A percentile compares a stretch with the other conserved stretches of the same genome.
These are phyloP conservation scores for Chrysomallon squamiferum DNA, from an alignment of 1,140 invertebrate genomes.

Conservation along the genomic window DNA sequence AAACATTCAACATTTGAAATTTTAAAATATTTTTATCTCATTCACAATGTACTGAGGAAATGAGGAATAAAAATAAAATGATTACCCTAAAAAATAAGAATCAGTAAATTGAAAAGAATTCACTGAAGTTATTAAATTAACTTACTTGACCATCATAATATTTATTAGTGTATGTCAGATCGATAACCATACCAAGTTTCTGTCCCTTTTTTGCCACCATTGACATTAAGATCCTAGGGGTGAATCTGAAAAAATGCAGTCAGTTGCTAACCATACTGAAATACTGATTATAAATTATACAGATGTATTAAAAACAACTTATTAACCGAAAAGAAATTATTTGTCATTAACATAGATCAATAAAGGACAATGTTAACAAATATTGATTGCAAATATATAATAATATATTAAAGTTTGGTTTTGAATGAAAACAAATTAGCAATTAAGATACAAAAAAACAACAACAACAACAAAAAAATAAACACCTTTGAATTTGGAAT, in stretches of 20 bases:
- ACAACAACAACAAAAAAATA: not conserved
- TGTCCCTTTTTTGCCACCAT: slow-evolving; percentile 66
- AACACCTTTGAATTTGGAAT: not conserved
- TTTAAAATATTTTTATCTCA: too few relatives aligned
- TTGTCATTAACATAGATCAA: not conserved
- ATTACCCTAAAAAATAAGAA: too few relatives aligned
- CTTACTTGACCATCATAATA: slow-evolving; percentile 70
- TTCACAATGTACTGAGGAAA: too few relatives aligned
- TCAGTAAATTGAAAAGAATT: too few relatives aligned
- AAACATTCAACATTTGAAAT: too few relatives aligned
- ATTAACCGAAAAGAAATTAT: too few relatives aligned
- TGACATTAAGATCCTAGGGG: slow-evolving; percentile 25
- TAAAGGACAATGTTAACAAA: not conserved
- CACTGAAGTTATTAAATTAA: too few relatives aligned
- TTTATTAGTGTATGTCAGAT: slow-evolving; percentile 73
- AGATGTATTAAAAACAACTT: not conserved
- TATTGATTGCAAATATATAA: not conserved
- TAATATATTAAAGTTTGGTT: not conserved
- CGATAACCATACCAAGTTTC: slow-evolving; percentile 71
- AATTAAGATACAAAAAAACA: not conserved
- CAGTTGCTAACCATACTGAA: not conserved
- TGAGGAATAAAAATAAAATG: too few relatives aligned
- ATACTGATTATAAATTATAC: not conserved
- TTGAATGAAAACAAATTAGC: not conserved
- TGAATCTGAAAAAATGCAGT: slow-evolving; percentile 28